Evolutionary conservation across 2,888 invertebrate genomes (phyloP).

Genomic region (Melipona bicolor): DNA sequence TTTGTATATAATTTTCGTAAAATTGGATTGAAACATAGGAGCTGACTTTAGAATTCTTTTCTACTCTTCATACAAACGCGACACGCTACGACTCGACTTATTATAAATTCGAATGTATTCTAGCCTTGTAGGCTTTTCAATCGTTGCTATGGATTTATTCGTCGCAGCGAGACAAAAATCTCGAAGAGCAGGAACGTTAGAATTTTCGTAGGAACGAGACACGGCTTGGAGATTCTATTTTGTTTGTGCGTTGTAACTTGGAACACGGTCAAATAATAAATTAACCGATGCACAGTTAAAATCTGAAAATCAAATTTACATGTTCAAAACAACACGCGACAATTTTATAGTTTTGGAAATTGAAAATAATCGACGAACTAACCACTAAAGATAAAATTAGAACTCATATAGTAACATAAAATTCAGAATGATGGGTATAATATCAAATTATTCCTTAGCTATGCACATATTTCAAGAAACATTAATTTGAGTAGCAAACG

Average conservation of each 20-base stretch:
- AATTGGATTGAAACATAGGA: background rate
- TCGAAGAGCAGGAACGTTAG: too few relatives aligned
- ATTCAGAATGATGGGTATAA: background rate
- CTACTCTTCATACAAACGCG: background rate
- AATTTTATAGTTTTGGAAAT: background rate
- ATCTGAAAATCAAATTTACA: background rate
- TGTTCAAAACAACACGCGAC: background rate
- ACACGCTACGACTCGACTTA: slow-evolving; percentile 4
- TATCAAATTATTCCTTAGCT: background rate
- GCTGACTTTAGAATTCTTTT: background rate
- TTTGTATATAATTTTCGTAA: background rate
- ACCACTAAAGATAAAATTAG: background rate
- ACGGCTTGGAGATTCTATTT: background rate
- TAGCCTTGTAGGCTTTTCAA: slow-evolving; percentile 23
- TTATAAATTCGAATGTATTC: slow-evolving; percentile 42
- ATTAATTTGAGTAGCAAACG: slow-evolving; percentile 54
- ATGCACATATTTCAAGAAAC: slow-evolving; percentile 40
- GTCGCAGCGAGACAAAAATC: background rate
- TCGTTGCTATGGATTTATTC: slow-evolving; percentile 34
- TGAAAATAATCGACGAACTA: background rate
- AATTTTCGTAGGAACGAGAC: background rate
- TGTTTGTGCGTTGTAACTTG: background rate
- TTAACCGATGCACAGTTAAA: background rate
- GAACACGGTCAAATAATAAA: slow-evolving; percentile 13
- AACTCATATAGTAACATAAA: background rate